Conservation (phyloP, 2,113 vertebrate genomes). For the Mirza zaza region DNA sequence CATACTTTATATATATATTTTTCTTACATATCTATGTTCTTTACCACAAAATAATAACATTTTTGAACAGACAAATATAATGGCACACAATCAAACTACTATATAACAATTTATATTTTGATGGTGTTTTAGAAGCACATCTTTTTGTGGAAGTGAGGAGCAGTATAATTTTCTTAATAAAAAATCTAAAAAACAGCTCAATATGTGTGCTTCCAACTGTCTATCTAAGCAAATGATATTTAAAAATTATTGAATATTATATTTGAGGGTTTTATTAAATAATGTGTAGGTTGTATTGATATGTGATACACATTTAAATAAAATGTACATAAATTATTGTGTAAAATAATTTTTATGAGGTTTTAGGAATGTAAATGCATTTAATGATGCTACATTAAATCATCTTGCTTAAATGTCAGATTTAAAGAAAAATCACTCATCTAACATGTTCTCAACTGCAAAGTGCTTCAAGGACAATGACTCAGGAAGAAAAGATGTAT, state of each 20-base stretch:
- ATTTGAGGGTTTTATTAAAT: neutral
- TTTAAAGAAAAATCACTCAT: neutral
- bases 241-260: neutral
- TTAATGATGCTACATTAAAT: neutral
- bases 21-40: neutral
- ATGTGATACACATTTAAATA: neutral
- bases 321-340: neutral
- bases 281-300: neutral
- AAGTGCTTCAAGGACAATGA: neutral
- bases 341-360: neutral
- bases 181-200: neutral
- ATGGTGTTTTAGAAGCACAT: neutral
- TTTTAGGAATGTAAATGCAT: neutral
- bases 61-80: neutral
- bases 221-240: neutral
- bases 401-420: neutral
- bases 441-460: neutral
- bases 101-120: neutral
- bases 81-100: neutral
- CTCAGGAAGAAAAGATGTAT: neutral
- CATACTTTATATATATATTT: neutral
- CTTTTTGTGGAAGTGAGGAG: neutral
- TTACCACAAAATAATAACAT: neutral
- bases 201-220: neutral
- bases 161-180: neutral